These are phyloP conservation scores for Drosophila dives DNA, from an alignment of 2,888 invertebrate species.

Conservation along the genomic window DNA sequence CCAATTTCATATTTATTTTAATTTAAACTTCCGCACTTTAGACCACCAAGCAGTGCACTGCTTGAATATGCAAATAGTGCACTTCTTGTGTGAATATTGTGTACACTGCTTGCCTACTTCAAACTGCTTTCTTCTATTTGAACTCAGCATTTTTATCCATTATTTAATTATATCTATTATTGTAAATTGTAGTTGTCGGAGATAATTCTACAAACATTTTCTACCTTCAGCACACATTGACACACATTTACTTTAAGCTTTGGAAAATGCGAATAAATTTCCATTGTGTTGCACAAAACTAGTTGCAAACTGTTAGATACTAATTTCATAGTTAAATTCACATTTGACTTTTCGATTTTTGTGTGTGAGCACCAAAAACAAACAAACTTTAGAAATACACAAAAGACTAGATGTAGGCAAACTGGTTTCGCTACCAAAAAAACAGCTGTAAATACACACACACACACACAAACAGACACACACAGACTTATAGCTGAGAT, in stretches of 20 bases:
- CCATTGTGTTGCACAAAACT: slow-evolving; percentile 13
- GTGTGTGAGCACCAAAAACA: slow-evolving; percentile 26
- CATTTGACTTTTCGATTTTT: slow-evolving; percentile 52
- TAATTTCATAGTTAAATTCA: slow-evolving; percentile 20
- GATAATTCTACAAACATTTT: neutral
- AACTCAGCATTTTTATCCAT: neutral
- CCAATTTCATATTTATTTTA: neutral
- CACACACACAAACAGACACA: slow-evolving; percentile 32
- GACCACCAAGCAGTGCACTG: slow-evolving; percentile 20
- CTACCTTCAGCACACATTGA: neutral
- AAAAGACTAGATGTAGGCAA: slow-evolving; percentile 36
- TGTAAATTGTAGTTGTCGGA: neutral
- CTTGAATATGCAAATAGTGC: neutral
- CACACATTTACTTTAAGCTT: neutral
- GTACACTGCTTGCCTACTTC: neutral
- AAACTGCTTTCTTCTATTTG: slow-evolving; percentile 27
- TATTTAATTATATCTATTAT: neutral
- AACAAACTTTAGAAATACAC: slow-evolving; percentile 35
- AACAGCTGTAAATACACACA: slow-evolving; percentile 63
- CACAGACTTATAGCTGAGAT: slow-evolving; percentile 22
- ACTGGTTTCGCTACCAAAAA: slow-evolving; percentile 64
- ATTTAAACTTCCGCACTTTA: neutral
- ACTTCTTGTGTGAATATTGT: neutral
- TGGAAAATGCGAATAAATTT: neutral
- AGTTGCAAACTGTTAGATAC: slow-evolving; percentile 20